A percentile compares a stretch with the other conserved stretches of the same genome.
Conservation (phyloP, 2,797 vertebrate species). For the Leptoclinus maculatus region DNA sequence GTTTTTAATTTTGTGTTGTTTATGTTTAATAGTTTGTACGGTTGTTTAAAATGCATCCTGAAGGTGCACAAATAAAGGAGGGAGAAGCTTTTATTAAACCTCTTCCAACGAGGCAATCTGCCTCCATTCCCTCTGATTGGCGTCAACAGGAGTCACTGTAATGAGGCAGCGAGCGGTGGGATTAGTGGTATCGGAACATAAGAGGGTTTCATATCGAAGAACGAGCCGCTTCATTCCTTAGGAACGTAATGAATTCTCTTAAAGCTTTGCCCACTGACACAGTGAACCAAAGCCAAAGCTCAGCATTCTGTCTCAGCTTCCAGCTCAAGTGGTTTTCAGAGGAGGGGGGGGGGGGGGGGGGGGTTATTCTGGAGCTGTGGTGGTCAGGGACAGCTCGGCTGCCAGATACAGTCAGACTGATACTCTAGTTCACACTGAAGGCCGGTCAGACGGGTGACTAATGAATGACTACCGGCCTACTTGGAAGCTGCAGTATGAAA, state of each 20-base stretch:
- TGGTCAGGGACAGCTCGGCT: background rate
- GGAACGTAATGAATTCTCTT: constrained; percentile 31
- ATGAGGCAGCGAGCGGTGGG: background rate
- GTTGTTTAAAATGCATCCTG: too few relatives aligned
- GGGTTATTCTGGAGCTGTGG: constrained; percentile 23
- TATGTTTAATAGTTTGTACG: too few relatives aligned
- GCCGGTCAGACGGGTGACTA: background rate
- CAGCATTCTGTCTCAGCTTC: constrained; percentile 23
- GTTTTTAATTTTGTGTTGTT: too few relatives aligned
- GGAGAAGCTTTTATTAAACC: too few relatives aligned
- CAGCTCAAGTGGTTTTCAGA: constrained; percentile 47
- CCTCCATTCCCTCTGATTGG: constrained; percentile 1
- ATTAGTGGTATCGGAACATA: constrained; percentile 49
- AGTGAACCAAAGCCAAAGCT: constrained; percentile 55
- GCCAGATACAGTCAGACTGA: background rate
- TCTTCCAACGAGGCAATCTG: background rate
- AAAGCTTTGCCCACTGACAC: constrained; percentile 62
- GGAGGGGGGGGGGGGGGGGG: too few relatives aligned
- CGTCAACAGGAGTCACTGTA: background rate
- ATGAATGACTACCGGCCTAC: background rate
- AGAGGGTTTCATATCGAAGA: constrained; percentile 49
- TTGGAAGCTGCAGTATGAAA: background rate
- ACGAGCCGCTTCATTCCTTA: constrained; percentile 49
- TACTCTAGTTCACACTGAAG: constrained; percentile 10
- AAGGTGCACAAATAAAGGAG: too few relatives aligned